Conservation (phyloP, 2,113 vertebrate genomes). For the Setophaga kirtlandii region DNA sequence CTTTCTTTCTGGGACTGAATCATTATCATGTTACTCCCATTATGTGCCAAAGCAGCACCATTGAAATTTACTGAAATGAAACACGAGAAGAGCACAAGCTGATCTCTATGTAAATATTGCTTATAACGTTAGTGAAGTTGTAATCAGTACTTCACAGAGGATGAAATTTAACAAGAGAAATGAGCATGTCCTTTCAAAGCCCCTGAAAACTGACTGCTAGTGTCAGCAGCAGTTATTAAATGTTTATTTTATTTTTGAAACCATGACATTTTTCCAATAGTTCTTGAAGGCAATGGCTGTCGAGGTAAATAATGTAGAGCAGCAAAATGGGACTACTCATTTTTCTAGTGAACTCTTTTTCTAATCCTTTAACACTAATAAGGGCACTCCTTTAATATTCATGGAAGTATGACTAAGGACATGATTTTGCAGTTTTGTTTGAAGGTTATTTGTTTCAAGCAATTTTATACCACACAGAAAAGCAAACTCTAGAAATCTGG, state of each 20-base stretch:
- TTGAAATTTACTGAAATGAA: neutral
- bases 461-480: neutral
- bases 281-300: neutral
- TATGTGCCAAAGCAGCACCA: neutral
- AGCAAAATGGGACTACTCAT: neutral
- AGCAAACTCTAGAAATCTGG: neutral
- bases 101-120: neutral
- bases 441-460: neutral
- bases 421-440: neutral
- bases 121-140: neutral
- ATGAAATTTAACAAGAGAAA: neutral
- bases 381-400: neutral
- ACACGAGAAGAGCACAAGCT: fast-evolving
- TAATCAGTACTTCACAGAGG: neutral
- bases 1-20: neutral
- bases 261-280: fast-evolving
- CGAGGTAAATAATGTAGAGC: neutral
- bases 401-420: neutral
- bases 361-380: neutral
- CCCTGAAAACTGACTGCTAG: neutral
- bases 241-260: neutral
- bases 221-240: neutral
- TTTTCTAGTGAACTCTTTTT: neutral
- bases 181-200: neutral
- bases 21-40: neutral